Evolutionary conservation across 1,140 invertebrate species (phyloP).

Genomic region (Proales similis): DNA sequence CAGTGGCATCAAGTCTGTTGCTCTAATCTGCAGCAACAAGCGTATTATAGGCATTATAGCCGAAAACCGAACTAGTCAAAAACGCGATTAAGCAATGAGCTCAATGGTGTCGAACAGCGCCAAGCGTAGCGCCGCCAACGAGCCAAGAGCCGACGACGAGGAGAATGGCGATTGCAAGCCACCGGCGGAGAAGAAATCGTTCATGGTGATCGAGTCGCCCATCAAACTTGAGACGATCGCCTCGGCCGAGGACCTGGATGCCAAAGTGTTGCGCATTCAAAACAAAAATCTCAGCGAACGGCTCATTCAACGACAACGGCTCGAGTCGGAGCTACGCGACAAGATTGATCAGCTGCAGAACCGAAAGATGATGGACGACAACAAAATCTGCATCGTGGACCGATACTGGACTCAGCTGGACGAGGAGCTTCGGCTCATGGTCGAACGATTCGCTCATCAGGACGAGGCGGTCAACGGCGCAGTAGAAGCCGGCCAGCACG

Average conservation of each 20-base stretch:
- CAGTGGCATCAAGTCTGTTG: too few species aligned
- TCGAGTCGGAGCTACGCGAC: constrained; percentile 77
- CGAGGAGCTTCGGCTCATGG: constrained; percentile 84
- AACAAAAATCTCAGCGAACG: constrained; percentile 86
- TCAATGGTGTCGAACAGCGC: too few species aligned
- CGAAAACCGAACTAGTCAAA: too few species aligned
- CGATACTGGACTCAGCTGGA: constrained; percentile 80
- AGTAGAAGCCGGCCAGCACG: background rate
- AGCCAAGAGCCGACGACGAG: too few species aligned
- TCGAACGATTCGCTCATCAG: constrained; percentile 77
- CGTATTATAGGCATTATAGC: too few species aligned
- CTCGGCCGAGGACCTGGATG: constrained; percentile 78
- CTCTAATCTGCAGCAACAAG: too few species aligned
- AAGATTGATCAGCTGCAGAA: constrained; percentile 93
- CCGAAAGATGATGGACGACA: constrained; percentile 91
- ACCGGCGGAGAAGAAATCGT: constrained; percentile 20
- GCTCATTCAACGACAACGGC: constrained; percentile 76
- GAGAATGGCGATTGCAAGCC: constrained; percentile 10
- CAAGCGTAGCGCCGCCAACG: too few species aligned
- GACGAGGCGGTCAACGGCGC: background rate
- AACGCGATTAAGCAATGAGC: too few species aligned
- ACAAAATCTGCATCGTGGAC: constrained; percentile 92
- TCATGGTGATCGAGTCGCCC: constrained; percentile 35
- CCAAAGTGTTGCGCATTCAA: constrained; percentile 90
- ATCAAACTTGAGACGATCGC: constrained; percentile 33